phyloP scores from a whole-genome alignment of 2,797 vertebrate genomes.

The Notolabrus celidotus region DNA sequence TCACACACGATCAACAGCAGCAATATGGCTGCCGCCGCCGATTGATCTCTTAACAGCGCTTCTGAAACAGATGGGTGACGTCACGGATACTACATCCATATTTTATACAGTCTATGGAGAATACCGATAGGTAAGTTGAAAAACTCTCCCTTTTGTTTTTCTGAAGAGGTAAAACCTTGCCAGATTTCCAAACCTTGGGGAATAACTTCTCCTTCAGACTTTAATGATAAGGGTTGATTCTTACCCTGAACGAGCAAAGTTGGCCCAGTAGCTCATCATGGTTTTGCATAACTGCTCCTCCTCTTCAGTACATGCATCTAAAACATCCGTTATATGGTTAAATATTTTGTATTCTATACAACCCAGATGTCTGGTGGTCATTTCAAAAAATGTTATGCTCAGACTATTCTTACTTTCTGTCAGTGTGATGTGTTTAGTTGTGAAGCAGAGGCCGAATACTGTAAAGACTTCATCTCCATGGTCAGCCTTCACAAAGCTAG shows the following conservation, averaged over 20 bases:
- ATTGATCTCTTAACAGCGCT: too few relatives aligned
- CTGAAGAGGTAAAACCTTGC: too few relatives aligned
- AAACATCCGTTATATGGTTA: conserved; percentile 24
- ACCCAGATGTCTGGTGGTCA: background rate
- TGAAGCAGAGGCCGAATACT: conserved; percentile 87
- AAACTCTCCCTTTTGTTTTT: too few relatives aligned
- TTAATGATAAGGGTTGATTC: background rate
- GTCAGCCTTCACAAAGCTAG: conserved; percentile 87
- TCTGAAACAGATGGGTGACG: too few relatives aligned
- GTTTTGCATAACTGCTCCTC: conserved; percentile 80
- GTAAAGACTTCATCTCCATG: conserved; percentile 86
- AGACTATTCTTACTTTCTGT: conserved; percentile 44
- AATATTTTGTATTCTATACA: background rate
- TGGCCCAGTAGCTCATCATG: conserved; percentile 88
- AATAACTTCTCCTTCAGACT: too few relatives aligned
- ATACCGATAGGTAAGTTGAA: too few relatives aligned
- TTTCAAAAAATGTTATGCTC: background rate
- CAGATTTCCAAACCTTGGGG: too few relatives aligned
- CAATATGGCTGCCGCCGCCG: too few relatives aligned
- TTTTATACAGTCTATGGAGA: too few relatives aligned
- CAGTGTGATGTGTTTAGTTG: conserved; percentile 68
- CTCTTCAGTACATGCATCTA: conserved; percentile 77
- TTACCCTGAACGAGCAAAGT: conserved; percentile 89
- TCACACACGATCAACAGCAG: too few relatives aligned
- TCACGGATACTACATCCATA: too few relatives aligned